Evolutionary conservation across 2,113 vertebrate species (phyloP).

Genomic region (Leptosomus discolor): DNA sequence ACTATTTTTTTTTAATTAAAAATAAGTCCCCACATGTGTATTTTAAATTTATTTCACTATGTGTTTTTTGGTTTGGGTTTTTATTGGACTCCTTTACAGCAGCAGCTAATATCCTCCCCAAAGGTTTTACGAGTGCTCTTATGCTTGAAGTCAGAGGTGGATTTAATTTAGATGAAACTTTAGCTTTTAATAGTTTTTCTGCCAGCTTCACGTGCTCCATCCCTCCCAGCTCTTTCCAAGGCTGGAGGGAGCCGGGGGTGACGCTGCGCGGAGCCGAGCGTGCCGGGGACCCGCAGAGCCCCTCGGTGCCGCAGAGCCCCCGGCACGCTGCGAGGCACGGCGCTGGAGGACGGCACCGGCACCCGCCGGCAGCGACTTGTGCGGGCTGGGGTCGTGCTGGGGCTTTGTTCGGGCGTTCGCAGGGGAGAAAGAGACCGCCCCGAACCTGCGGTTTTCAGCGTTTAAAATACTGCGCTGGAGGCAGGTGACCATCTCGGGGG

Average conservation of each 20-base stretch:
- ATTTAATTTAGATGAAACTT: conserved; percentile 35
- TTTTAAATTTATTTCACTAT: not conserved
- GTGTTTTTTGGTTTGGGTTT: not conserved
- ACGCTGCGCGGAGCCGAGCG: too few relatives aligned
- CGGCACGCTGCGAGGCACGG: not conserved
- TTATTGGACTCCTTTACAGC: not conserved
- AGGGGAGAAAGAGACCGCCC: fast-evolving
- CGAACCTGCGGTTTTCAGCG: not conserved
- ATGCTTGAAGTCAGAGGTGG: not conserved
- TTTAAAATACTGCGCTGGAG: not conserved
- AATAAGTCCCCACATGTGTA: not conserved
- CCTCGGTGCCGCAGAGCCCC: too few relatives aligned
- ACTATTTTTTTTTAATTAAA: not conserved
- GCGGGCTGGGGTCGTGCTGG: fast-evolving
- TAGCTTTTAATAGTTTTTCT: conserved; percentile 1
- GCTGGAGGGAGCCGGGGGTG: too few relatives aligned
- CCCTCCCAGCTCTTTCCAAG: not conserved
- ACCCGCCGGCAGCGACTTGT: too few relatives aligned
- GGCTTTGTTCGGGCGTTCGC: fast-evolving
- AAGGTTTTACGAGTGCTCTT: not conserved
- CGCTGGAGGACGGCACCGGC: not conserved
- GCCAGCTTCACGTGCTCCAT: not conserved
- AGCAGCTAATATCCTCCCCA: not conserved
- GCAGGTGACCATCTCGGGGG: not conserved
- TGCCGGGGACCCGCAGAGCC: too few relatives aligned